Percentiles rank a stretch among this genome's conserved stretches.
phyloP scores from a whole-genome alignment of 2,888 invertebrate species.

The Galerucella calmariensis region DNA sequence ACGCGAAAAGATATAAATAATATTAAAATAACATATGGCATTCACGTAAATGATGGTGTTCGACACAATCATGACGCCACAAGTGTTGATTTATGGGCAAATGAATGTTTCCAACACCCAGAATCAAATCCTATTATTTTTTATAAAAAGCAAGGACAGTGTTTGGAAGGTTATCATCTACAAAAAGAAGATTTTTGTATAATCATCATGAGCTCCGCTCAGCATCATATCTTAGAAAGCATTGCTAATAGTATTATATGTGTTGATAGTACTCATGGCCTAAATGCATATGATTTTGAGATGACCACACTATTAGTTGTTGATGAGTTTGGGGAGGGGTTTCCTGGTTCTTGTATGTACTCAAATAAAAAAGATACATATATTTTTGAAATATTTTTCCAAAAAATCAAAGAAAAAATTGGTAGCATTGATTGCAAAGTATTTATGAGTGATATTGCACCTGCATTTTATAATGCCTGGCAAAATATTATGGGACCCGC shows the following conservation, averaged over 20 bases:
- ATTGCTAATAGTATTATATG: constrained; percentile 26
- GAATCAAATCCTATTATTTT: too few species aligned
- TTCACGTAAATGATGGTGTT: constrained; percentile 4
- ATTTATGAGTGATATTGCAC: too few species aligned
- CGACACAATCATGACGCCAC: constrained; percentile 1
- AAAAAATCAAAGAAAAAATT: constrained; percentile 2
- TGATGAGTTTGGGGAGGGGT: constrained; percentile 29
- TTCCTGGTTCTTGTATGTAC: constrained; percentile 31
- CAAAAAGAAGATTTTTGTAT: too few species aligned
- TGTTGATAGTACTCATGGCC: constrained; percentile 25
- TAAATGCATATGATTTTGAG: constrained; percentile 27
- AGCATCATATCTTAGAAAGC: too few species aligned
- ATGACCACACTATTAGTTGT: constrained; percentile 30
- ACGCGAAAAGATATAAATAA: neutral
- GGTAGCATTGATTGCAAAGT: too few species aligned
- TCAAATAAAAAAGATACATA: constrained; percentile 25
- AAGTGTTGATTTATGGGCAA: constrained; percentile 2
- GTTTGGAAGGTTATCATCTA: too few species aligned
- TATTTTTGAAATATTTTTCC: constrained; percentile 18
- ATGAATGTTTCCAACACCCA: constrained; percentile 1
- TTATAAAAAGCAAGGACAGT: too few species aligned
- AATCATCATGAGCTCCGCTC: too few species aligned
- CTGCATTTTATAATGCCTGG: too few species aligned
- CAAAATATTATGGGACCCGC: too few species aligned
- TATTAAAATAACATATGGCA: constrained; percentile 2